Evolutionary conservation across 2,797 vertebrate species (phyloP).

Genomic region (Sebastolobus alascanus): DNA sequence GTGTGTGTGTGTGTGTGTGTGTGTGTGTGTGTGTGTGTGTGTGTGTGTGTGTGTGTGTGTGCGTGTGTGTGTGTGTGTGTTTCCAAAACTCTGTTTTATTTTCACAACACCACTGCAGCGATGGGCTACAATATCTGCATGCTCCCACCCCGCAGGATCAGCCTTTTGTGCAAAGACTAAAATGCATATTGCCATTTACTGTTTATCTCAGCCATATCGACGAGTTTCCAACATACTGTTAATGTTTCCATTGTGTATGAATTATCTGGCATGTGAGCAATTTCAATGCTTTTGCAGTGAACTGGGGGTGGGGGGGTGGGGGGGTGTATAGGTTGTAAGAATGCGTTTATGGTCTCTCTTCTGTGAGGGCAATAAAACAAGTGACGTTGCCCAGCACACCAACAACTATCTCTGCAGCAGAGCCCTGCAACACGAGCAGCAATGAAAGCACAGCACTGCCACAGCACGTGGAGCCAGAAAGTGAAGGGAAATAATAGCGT

Average conservation of each 20-base stretch:
- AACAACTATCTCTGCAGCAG: conserved; percentile 82
- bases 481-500: not conserved
- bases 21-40: not conserved
- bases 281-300: conserved; percentile 69
- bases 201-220: conserved; percentile 50
- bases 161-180: not conserved
- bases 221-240: conserved; percentile 52
- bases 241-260: conserved; percentile 67
- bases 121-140: conserved; percentile 10
- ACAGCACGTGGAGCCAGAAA: conserved; percentile 55
- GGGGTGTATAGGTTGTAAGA: conserved; percentile 74
- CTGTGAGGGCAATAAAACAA: conserved; percentile 85
- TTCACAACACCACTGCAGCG: conserved; percentile 51
- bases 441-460: conserved; percentile 38
- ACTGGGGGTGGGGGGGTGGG: conserved; percentile 34
- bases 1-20: conserved; percentile 8
- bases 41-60: conserved; percentile 31
- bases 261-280: conserved; percentile 67
- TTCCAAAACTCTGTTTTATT: conserved; percentile 45
- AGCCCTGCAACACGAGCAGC: conserved; percentile 59
- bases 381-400: conserved; percentile 81
- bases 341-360: conserved; percentile 85
- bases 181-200: conserved; percentile 45
- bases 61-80: conserved; percentile 18
- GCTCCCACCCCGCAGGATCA: conserved; percentile 12